Evolutionary conservation across 2,113 vertebrate genomes (phyloP).

Genomic region (Gymnogyps californianus): DNA sequence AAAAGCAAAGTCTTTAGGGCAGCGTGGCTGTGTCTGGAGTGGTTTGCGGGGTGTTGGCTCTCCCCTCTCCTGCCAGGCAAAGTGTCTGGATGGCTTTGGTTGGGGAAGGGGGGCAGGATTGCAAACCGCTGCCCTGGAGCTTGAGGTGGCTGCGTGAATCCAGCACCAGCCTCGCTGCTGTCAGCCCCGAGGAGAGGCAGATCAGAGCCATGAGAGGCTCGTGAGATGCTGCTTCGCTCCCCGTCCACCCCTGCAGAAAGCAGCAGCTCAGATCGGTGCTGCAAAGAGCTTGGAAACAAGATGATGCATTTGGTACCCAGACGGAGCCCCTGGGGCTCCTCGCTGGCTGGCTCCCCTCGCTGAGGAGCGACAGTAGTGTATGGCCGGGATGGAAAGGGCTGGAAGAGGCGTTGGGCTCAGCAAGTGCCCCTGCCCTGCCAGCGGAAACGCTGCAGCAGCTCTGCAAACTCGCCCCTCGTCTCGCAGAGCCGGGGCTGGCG

Average conservation of each 20-base stretch:
- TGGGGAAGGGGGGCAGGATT: neutral
- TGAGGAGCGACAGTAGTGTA: rapidly evolving
- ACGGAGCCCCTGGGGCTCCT: neutral
- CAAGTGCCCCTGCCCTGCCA: neutral
- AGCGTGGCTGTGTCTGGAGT: neutral
- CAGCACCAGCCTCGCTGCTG: neutral
- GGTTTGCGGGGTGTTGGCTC: neutral
- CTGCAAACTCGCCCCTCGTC: neutral
- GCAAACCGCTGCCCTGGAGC: neutral
- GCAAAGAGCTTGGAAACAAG: neutral
- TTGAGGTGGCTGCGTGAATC: neutral
- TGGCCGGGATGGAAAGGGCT: neutral
- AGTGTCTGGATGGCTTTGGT: neutral
- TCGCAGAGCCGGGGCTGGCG: neutral
- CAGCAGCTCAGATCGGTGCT: neutral
- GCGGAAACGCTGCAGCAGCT: neutral
- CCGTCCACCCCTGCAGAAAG: neutral
- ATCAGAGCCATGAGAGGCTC: neutral
- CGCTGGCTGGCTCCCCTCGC: rapidly evolving
- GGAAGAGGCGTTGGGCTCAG: neutral
- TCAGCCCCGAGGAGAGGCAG: neutral
- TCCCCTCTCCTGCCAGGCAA: neutral
- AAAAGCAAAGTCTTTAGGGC: neutral
- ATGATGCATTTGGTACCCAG: neutral
- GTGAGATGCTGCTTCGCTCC: neutral